These are phyloP conservation scores for Pachycephala philippinensis DNA, from an alignment of 2,113 vertebrate genomes.

Conservation along the genomic window DNA sequence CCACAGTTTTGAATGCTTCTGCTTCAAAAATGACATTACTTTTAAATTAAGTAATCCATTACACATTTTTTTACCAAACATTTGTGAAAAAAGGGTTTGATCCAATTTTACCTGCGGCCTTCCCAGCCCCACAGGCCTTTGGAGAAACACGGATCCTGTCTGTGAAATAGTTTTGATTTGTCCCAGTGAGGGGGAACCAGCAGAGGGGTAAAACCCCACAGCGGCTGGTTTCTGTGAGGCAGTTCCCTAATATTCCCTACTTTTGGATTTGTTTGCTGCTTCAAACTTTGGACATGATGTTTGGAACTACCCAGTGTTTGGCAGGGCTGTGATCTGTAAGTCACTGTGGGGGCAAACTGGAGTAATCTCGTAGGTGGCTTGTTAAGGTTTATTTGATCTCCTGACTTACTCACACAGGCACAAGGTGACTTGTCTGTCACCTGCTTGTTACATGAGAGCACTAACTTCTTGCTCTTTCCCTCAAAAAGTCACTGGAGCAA, in stretches of 20 bases:
- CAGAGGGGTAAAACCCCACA: background rate
- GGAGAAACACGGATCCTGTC: background rate
- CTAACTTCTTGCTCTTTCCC: background rate
- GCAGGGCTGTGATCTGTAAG: background rate
- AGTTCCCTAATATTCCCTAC: background rate
- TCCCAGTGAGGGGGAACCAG: background rate
- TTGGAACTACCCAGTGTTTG: background rate
- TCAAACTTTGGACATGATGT: background rate
- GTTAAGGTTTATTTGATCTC: conserved; percentile 27
- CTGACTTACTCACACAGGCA: background rate
- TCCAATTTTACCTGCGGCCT: background rate
- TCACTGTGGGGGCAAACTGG: background rate
- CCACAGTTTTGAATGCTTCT: background rate
- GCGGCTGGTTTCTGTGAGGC: background rate
- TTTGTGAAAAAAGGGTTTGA: background rate
- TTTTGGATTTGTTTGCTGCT: background rate
- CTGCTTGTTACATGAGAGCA: background rate
- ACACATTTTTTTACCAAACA: background rate
- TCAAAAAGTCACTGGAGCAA: conserved; percentile 27
- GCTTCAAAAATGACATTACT: background rate
- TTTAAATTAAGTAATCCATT: background rate
- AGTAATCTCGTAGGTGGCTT: conserved; percentile 33
- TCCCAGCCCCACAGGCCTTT: background rate
- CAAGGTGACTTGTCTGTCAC: background rate
- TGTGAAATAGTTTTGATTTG: background rate